Evolutionary conservation across 53 echinoderm and acorn worm species (phyloP).

Genomic region (Arbacia lixula): DNA sequence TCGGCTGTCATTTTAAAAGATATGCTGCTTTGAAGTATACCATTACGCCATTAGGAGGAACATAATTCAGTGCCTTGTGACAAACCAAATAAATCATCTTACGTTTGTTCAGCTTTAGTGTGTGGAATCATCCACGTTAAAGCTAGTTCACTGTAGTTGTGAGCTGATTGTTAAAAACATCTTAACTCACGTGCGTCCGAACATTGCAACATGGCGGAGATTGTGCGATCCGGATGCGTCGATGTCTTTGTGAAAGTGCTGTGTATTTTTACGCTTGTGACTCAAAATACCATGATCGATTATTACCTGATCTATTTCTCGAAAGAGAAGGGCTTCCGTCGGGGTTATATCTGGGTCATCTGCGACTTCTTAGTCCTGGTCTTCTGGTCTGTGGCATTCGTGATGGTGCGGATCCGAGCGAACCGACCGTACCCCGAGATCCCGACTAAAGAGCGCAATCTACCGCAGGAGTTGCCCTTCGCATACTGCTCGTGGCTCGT

Average conservation of each 20-base stretch:
- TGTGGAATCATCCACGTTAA: too few species aligned
- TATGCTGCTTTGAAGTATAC: too few species aligned
- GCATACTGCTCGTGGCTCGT: slow-evolving; percentile 88
- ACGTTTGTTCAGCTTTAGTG: too few species aligned
- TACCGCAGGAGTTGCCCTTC: slow-evolving; percentile 74
- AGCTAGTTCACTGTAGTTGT: too few species aligned
- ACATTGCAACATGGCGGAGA: slow-evolving; percentile 25
- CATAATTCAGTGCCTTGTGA: too few species aligned
- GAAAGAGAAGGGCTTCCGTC: slow-evolving; percentile 60
- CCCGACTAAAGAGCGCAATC: slow-evolving; percentile 62
- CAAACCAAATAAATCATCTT: too few species aligned
- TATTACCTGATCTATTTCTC: slow-evolving; percentile 77
- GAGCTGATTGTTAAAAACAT: too few species aligned
- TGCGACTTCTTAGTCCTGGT: slow-evolving; percentile 69
- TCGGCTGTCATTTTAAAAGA: too few species aligned
- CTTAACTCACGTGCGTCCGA: too few species aligned
- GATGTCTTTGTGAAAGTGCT: slow-evolving; percentile 69
- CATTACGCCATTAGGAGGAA: too few species aligned
- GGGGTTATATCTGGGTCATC: slow-evolving; percentile 82
- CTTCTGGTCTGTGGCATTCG: slow-evolving; percentile 75
- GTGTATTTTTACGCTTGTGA: slow-evolving; percentile 64
- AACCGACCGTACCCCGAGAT: slow-evolving; percentile 65
- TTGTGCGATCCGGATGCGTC: slow-evolving; percentile 20
- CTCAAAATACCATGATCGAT: slow-evolving; percentile 73
- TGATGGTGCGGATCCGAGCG: slow-evolving; percentile 60